Evolutionary conservation across 2,797 vertebrate genomes (phyloP), one percentile per base, ranked within the genome.

Genomic region (Ispidina lecontei): DNA sequence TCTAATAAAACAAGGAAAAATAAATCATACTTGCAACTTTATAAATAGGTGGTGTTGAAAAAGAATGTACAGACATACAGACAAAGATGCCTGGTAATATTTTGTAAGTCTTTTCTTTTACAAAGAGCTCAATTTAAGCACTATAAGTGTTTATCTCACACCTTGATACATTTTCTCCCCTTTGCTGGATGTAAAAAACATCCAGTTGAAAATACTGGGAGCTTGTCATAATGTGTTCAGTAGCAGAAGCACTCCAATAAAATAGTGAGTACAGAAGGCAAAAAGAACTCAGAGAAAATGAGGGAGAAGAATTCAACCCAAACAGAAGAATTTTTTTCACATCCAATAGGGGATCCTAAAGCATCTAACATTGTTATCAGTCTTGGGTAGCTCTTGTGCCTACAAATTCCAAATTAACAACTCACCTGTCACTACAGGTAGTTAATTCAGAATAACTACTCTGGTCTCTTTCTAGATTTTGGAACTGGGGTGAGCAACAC

Each of bases 1-100:
- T 55, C 96, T 97, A 84, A 79, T n/a, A 72, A 4, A 83, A 84
- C 8, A 75, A 68, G 13, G 8, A 87, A 79, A 59, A 69, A 78
- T 25, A 75, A 94, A 87, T 41, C 8, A 43, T 12, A 10, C 3
- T 81, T 17, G 62, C 75, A 31, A 54, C 64, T 58, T 76, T 58
- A 18, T 52, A 75, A 89, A 68, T 31, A 64, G 4, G 11, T 39
- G 29, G 5, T 2, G 5, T 13, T 72, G 23, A 51, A 74, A 89
- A 75, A 77, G 5, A 68, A 73, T 18, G 54, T 89, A 37, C 29
- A 77, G 16, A 65, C 35, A 37, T 6, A 43, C 4, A 75, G 29
- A 67, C 2, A 13, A 85, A 14, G 6, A 31, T 82, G 9, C 6
- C 31, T 73, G 12, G 12, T 49, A 55, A 56, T 63, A 44, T 28